Evolutionary conservation across 1,140 invertebrate species (phyloP), one percentile per base, ranked within the genome.

Genomic region (Ruditapes philippinarum): DNA sequence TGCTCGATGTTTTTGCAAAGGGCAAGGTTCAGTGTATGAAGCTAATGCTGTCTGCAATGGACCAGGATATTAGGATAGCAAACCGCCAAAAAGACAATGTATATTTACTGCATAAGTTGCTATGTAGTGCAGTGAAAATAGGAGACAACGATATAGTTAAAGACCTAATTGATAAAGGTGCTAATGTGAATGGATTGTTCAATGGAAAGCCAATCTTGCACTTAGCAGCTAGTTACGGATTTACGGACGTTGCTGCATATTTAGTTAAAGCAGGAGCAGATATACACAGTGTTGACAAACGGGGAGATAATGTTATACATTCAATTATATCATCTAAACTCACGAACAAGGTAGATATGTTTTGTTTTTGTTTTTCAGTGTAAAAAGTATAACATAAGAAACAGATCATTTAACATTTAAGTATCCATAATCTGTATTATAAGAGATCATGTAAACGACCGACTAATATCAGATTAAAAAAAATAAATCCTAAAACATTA

Each of bases 141-240:
- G 84, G 84, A n/a, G 25, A 78, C 9, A 65, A 12, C 11, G 36
- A 40, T n/a, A 25, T 62, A 7, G 84, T 87, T 28, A 42, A 57
- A 42, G n/a, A 36, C 14, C 9, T 78, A 22, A 33, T 65, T 33
- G 31, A 65, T 19, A 36, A 49, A 65, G 74, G 74, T 38, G 84
- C 84, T 51, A 57, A 78, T n/a, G 49, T 76, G 4, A 87, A 79
- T 40, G 84, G 33, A 14, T 31, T 2, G 12, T 76, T 7, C 25
- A 22, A 60, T 45, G 84, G 84, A 22, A 78, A 76, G 38, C 84
- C 84, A 4, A n/a, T 87, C 33, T 22, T 87, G n/a, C 84, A 87
- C 42, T 14, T 60, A 36, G 73, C 84, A n/a, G 73, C 74, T 2
- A 14, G 22, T 38, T 33, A 33, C 49, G 84, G 84, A 62, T n/a